Base-by-base conservation (phyloP, 2,888 invertebrate genomes). In the Lysandra coridon region DNA sequence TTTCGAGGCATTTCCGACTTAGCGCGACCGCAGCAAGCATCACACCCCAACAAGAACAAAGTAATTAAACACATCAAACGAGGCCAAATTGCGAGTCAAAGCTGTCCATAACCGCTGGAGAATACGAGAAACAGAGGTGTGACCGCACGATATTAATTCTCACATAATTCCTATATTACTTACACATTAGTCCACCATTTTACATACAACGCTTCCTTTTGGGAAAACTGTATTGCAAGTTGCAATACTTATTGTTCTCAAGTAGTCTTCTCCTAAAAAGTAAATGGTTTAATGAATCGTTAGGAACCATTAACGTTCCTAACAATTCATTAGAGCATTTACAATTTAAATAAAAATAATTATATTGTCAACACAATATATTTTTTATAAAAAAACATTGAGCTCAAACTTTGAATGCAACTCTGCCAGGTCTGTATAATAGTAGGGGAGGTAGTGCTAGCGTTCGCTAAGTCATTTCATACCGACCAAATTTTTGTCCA, bases 21-120 rank as follows among this genome's bases (percentile, higher is more conserved):
- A 88, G 90, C 88, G 84, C 85, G 86, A 92, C 93, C 92, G 89
- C 93, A 92, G 86, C 91, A 89, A 91, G 91, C 92, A 91, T 91
- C 87, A 87, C 85, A 86, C 83, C 85, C 85, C 85, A 92, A 93
- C 91, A 90, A 92, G 91, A 92, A 92, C 93, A 93, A 94, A 94
- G 93, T 94, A 94, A 94, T 94, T 94, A 94, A 92, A 93, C 93
- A 93, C 92, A 93, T 94, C 93, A 94, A 94, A 93, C 93, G 90
- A 85, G 86, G 85, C 86, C 88, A 92, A 92, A 93, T 93, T 93
- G 91, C 86, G 88, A 89, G 88, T 91, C 90, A 92, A 91, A 92
- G 91, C 88, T 60, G 79, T 79, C 75, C 14, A 75, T 79, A 49
- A 30, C 79, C 62, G 30, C 40, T 75, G 62, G 79, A 62, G 79